A percentile compares a stretch with the other conserved stretches of the same genome.
Conservation (phyloP, 64 coral and sea anemone species). For the Astreopora myriophthalma region DNA sequence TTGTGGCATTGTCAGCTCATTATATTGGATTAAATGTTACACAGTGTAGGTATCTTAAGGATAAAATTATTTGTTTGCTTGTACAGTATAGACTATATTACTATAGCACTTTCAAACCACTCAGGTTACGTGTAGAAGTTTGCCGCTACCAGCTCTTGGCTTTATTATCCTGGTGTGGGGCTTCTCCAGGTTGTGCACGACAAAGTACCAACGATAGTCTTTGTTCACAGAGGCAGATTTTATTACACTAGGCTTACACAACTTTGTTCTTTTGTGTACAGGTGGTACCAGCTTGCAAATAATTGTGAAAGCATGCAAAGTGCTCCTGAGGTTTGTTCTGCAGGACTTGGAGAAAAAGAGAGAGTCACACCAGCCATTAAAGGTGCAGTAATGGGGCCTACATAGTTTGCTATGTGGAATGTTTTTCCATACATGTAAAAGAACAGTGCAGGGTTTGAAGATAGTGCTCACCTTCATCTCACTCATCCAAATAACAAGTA, state of each 20-base stretch:
- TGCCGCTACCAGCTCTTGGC: no score
- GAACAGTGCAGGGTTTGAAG: no score
- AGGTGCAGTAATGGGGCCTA: constrained; percentile 43
- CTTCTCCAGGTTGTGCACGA: no score
- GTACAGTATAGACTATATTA: no score
- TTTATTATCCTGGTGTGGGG: no score
- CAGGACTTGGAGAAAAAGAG: constrained; percentile 53
- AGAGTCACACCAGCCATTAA: constrained; percentile 46
- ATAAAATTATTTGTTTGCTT: background rate
- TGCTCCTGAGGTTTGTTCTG: constrained; percentile 88
- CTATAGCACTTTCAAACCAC: no score
- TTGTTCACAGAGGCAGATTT: no score
- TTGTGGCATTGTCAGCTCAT: constrained; percentile 78
- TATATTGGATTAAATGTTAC: constrained; percentile 75
- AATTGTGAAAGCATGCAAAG: constrained; percentile 88
- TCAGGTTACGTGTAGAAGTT: no score
- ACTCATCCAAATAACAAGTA: no score
- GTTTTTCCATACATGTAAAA: no score
- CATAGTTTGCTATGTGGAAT: background rate
- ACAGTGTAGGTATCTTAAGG: constrained; percentile 56
- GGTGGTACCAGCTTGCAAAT: constrained; percentile 60
- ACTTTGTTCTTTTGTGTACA: background rate
- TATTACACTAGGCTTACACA: background rate
- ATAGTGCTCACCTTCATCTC: no score
- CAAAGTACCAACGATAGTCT: no score